These are phyloP conservation scores for Rhadina sibilatrix DNA, from an alignment of 2,113 vertebrate genomes.

Conservation along the genomic window DNA sequence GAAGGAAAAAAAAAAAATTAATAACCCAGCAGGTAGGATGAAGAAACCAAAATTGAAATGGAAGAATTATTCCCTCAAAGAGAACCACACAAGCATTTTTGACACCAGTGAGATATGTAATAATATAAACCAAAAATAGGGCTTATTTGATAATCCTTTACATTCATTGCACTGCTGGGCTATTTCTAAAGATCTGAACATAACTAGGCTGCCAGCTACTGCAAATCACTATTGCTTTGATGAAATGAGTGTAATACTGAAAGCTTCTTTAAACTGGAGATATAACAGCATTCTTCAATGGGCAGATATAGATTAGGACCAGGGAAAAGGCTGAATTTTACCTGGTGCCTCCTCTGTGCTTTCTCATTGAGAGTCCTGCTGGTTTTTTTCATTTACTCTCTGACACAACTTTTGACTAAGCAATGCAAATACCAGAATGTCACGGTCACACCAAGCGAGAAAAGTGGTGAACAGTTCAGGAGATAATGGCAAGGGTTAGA, in stretches of 20 bases:
- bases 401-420: not conserved
- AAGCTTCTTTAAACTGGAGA: not conserved
- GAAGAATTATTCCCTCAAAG: conserved; percentile 17
- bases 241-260: not conserved
- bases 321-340: not conserved
- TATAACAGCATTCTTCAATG: not conserved
- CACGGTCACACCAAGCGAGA: not conserved
- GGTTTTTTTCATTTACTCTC: not conserved
- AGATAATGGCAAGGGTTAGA: not conserved
- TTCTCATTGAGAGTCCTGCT: not conserved
- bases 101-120: not conserved
- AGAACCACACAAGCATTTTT: not conserved
- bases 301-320: not conserved
- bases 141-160: not conserved
- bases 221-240: not conserved
- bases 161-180: not conserved
- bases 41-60: conserved; percentile 51
- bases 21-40: conserved; percentile 7
- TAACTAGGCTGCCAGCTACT: not conserved
- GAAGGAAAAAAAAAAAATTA: not conserved
- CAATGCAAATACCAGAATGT: not conserved
- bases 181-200: not conserved
- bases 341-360: not conserved
- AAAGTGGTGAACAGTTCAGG: not conserved
- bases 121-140: not conserved